Base-by-base conservation (phyloP, 2,797 vertebrate species). In the Argya squamiceps region DNA sequence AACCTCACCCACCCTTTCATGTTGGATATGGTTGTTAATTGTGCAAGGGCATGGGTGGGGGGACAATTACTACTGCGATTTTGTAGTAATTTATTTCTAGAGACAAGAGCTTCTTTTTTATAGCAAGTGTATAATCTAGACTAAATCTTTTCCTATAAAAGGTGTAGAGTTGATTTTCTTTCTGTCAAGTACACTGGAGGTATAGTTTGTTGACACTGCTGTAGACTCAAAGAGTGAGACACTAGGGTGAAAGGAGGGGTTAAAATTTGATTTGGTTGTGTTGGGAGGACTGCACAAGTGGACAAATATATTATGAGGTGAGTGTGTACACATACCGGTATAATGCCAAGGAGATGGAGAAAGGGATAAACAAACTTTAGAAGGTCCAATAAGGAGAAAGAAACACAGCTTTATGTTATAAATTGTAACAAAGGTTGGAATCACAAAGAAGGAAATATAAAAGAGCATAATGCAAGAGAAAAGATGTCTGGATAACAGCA, bases 1-100 rank as follows among this genome's bases (percentile, higher is more conserved):
- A 94, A 92, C 93, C 27, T 86, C 95, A 95, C 96, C 96, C 92
- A 89, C 32, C 2, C 81, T 96, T 96, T 96, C 71, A 97, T 92
- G 93, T 94, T 90, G 94, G 49, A 67, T 81, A 89, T 30, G 53
- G 55, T 16, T 77, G 82, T 88, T 67, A 96, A 91, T 93, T 95
- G 84, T 86, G 83, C 53, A 96, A 93, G 27, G 63, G 46, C 62
- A 88, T 80, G 75, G 84, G 81, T 84, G 79, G 84, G 83, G 87
- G 90, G 21, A 80, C 87, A 96, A 96, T 92, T 91, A 77, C 47
- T 92, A 9, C 92, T 88, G 80, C 1, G 56, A 95, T 84, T 96
- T 93, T 77, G 69, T 46, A 70, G 47, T 69, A 80, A 95, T 94
- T 93, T 85, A 80, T 95, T 96, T 93, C 64, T 91, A 64, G 64